phyloP scores from a whole-genome alignment of 1,140 invertebrate genomes.

The Achatina immaculata region DNA sequence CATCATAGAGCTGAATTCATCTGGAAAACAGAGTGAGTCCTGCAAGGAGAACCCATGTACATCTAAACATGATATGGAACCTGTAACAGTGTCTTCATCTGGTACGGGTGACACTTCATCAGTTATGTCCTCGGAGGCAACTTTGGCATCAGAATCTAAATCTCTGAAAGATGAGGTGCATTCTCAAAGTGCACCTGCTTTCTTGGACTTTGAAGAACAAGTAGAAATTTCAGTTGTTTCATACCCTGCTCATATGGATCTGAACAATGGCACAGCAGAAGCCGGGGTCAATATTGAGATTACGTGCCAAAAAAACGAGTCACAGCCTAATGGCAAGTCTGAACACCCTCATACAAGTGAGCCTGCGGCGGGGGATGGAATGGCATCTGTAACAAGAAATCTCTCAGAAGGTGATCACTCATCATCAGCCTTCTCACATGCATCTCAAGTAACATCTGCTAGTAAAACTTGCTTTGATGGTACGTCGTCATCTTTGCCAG shows the following conservation, averaged over 20 bases:
- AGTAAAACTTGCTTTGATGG: not conserved
- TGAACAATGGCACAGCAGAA: not conserved
- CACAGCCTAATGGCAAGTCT: not conserved
- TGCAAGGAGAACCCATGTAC: not conserved
- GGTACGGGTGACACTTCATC: not conserved
- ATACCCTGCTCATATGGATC: not conserved
- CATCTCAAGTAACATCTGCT: not conserved
- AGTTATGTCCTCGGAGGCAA: not conserved
- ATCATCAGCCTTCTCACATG: not conserved
- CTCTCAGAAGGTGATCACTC: not conserved
- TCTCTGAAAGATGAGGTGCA: not conserved
- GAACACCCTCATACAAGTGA: not conserved
- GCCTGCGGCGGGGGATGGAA: not conserved
- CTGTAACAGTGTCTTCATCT: not conserved
- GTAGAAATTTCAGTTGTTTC: slow-evolving; percentile 16
- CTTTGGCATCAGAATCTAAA: not conserved
- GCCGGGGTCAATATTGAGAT: not conserved
- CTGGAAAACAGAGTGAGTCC: not conserved
- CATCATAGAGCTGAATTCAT: slow-evolving; percentile 17
- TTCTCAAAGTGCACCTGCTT: not conserved
- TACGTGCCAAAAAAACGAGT: not conserved
- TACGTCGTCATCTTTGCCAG: not conserved
- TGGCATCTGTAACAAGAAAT: not conserved
- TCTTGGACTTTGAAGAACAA: not conserved
- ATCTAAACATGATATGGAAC: not conserved